Base-by-base conservation (phyloP, 2,888 invertebrate species). In the Germaria angustata region DNA sequence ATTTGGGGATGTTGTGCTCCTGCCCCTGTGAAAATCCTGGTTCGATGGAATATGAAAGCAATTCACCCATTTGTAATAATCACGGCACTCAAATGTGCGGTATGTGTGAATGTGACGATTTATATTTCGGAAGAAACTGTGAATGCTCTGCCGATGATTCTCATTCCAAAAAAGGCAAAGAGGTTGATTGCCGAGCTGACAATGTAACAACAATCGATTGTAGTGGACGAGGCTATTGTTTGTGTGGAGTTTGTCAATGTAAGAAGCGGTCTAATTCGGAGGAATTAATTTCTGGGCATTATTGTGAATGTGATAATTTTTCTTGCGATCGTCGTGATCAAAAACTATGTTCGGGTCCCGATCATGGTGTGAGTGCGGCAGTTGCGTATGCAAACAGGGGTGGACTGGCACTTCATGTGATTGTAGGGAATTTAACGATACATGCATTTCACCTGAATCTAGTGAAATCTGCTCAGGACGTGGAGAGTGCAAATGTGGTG, bases 251-350 rank as follows among this genome's bases (percentile, higher is more conserved):
- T 81, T 97, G 97, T 88, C 93, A 94, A 63, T 97, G 97, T 87
- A 90, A 92, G 36, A 89, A 89, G 46, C 93, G 95, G 87, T 90
- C 92, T 6, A 95, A 95, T 88, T 91, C 93, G 0, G 92, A 93
- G 15, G 95, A 95, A 93, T 93, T 95, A 79, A 90, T 90, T 80
- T 88, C 94, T 9, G 98, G 98, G 0, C 93, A 93, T 81, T 97
- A 93, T 92, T 99, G 99, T 90, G 96, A 99, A 90, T 99, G 99
- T 91, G 98, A 99, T 92, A 97, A 98, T 92, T 98, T 97, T 92
- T 96, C 96, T 22, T 99, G 99, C 90, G 97, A 97, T 89, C 95
- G 96, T 86, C 94, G 94, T 92, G 95, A 94, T 92, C 96, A 95
- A 79, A 91, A 93, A 86, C 91, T 96, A 53, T 98, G 98, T 91